Evolutionary conservation across 2,888 invertebrate species (phyloP).

Genomic region (Xanthorhoe designata): DNA sequence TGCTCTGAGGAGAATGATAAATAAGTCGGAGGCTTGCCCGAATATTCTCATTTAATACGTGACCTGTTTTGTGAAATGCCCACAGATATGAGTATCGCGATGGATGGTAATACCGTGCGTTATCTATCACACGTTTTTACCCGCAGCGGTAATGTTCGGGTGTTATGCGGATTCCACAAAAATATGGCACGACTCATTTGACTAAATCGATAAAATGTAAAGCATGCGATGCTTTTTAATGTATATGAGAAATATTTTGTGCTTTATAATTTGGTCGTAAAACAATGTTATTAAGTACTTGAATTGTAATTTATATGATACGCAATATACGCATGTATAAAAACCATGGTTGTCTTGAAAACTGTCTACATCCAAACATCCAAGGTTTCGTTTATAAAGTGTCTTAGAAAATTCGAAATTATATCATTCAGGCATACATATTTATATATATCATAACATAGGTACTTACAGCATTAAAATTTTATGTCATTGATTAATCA

Average conservation of each 20-base stretch:
- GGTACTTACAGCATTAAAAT: too few relatives aligned
- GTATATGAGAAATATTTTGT: neutral
- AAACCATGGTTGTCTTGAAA: too few relatives aligned
- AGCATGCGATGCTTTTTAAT: neutral
- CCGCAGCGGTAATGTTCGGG: slow-evolving; percentile 51
- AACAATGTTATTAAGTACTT: neutral
- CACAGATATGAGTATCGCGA: slow-evolving; percentile 78
- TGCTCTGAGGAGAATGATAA: slow-evolving; percentile 83
- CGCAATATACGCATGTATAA: too few relatives aligned
- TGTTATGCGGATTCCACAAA: slow-evolving; percentile 46
- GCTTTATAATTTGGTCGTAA: neutral
- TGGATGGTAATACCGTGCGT: slow-evolving; percentile 68
- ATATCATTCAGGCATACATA: too few relatives aligned
- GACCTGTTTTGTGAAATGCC: slow-evolving; percentile 82
- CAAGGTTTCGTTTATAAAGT: too few relatives aligned
- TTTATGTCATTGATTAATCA: too few relatives aligned
- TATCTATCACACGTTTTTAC: slow-evolving; percentile 77
- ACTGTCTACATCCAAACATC: too few relatives aligned
- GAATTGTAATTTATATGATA: too few relatives aligned
- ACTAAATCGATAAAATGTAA: neutral
- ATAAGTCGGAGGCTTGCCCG: slow-evolving; percentile 82
- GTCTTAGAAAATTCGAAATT: too few relatives aligned
- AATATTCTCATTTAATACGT: slow-evolving; percentile 86
- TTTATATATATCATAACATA: too few relatives aligned
- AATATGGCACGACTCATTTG: slow-evolving; percentile 17